These are phyloP conservation scores for Noctua comes DNA, from an alignment of 2,888 invertebrate genomes.

Conservation along the genomic window DNA sequence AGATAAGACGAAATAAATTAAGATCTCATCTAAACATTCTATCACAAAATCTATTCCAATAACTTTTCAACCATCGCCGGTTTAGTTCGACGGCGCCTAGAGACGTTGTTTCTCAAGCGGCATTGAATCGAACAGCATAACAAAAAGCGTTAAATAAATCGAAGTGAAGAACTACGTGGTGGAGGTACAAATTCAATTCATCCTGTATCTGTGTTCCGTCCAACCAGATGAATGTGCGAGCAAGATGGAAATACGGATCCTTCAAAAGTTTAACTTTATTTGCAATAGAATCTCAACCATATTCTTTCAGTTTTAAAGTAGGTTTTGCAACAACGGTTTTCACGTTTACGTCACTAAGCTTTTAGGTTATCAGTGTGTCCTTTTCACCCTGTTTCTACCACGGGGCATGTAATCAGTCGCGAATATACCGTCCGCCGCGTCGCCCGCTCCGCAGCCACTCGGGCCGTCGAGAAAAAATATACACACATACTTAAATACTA, in stretches of 20 bases:
- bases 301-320: conserved; percentile 18
- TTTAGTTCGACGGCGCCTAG: conserved; percentile 1
- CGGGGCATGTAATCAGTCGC: conserved; percentile 86
- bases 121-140: conserved; percentile 62
- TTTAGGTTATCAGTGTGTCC: conserved; percentile 78
- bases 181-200: conserved; percentile 87
- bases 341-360: conserved; percentile 72
- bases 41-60: conserved; percentile 2
- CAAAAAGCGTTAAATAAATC: conserved; percentile 74
- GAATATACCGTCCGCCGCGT: conserved; percentile 86
- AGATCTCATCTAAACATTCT: conserved; percentile 26
- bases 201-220: conserved; percentile 85
- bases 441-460: conserved; percentile 76
- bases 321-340: conserved; percentile 56
- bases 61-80: conserved; percentile 45
- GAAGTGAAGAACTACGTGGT: conserved; percentile 73
- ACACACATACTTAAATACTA: conserved; percentile 66
- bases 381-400: conserved; percentile 86
- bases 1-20: conserved; percentile 64
- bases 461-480: conserved; percentile 68
- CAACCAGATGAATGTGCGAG: conserved; percentile 86
- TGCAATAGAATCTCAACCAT: conserved; percentile 62
- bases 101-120: conserved; percentile 20
- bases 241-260: conserved; percentile 83
- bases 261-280: conserved; percentile 78